phyloP scores from a whole-genome alignment of 2,113 vertebrate species.

The Ctenomys sociabilis region DNA sequence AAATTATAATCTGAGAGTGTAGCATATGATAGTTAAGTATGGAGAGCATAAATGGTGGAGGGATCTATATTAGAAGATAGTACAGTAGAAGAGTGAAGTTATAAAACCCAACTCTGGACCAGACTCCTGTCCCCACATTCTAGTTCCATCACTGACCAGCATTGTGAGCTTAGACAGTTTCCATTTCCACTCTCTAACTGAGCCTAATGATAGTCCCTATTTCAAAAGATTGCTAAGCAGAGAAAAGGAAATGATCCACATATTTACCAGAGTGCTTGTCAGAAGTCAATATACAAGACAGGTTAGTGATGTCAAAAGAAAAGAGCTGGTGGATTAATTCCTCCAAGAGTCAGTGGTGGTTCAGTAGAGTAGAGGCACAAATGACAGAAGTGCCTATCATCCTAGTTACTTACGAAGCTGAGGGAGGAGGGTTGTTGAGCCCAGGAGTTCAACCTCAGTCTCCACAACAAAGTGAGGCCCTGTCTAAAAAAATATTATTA shows the following conservation, averaged over 20 bases:
- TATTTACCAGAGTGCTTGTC: not conserved
- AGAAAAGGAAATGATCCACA: not conserved
- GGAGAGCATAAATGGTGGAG: not conserved
- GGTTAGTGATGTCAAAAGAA: not conserved
- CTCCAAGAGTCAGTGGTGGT: not conserved
- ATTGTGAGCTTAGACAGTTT: not conserved
- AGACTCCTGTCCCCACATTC: not conserved
- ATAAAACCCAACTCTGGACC: not conserved
- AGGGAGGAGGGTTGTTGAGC: not conserved
- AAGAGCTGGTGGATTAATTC: not conserved
- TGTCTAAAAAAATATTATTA: not conserved
- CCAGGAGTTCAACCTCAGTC: not conserved
- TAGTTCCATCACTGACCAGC: not conserved
- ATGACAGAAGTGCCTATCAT: too few relatives aligned
- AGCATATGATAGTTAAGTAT: too few relatives aligned
- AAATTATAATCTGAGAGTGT: not conserved
- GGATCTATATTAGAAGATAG: not conserved
- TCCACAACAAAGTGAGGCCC: not conserved
- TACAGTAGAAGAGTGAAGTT: not conserved
- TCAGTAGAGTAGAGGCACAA: not conserved
- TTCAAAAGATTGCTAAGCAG: not conserved
- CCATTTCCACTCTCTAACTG: not conserved
- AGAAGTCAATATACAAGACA: fast-evolving
- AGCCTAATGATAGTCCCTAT: not conserved
- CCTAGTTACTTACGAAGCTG: not conserved